A percentile compares a stretch with the other conserved stretches of the same genome.
Conservation (phyloP, 2,113 vertebrate genomes). For the Oreochromis tanganicae region DNA sequence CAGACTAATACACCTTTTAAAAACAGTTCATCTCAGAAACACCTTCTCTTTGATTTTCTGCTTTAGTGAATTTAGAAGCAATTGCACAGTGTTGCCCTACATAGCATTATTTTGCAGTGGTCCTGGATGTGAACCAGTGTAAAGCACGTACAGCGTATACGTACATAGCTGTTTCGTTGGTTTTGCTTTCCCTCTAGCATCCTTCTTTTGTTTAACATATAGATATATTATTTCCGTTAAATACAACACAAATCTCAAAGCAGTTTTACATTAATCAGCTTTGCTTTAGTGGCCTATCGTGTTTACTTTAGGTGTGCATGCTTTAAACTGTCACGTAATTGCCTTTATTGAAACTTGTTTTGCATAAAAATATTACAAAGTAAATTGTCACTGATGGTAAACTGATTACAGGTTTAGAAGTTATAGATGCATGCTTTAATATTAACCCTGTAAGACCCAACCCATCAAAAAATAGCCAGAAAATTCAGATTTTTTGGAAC, state of each 20-base stretch:
- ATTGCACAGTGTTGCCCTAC: neutral
- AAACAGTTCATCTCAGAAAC: neutral
- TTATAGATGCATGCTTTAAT: neutral
- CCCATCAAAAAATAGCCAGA: neutral
- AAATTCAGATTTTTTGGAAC: neutral
- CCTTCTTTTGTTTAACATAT: neutral
- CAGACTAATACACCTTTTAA: constrained; percentile 4
- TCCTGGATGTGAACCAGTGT: neutral
- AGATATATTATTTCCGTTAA: neutral
- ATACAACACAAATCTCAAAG: neutral
- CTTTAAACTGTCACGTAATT: neutral
- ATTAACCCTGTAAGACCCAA: neutral
- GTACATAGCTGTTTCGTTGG: neutral
- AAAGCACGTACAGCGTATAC: neutral
- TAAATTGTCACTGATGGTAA: neutral
- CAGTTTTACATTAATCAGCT: neutral
- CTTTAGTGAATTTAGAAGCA: neutral
- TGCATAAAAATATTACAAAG: neutral
- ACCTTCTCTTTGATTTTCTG: neutral
- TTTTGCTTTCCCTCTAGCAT: neutral
- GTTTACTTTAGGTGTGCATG: neutral
- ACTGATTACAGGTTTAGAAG: neutral
- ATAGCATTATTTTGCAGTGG: neutral
- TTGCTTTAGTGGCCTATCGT: fast-evolving
- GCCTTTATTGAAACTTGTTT: neutral